Evolutionary conservation across 2,888 invertebrate species (phyloP), one percentile per base, ranked within the genome.

Genomic region (Eumacrocentrus americanus): DNA sequence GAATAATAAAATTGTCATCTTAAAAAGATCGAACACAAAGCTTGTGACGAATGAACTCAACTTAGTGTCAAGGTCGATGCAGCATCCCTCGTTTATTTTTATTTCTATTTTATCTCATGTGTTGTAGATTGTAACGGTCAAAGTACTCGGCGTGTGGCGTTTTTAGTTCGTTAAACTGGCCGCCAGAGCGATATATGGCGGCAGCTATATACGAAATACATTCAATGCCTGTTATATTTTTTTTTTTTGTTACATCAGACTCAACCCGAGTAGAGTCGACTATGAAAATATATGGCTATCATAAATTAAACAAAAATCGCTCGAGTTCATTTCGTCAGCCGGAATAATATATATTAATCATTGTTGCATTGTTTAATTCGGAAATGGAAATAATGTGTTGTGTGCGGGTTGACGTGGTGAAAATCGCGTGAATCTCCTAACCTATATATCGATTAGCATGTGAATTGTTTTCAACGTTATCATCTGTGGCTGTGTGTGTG

Each of bases 361-460:
- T n/a, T n/a, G n/a, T n/a, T n/a, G n/a, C n/a, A n/a, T n/a, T n/a
- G n/a, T n/a, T n/a, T n/a, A n/a, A n/a, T n/a, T 29, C 4, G 29
- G 29, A 29, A 29, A 29, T 29, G 9, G 29, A 29, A 42, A 42
- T 18, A 16, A 6, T 42, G 5, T 20, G 5, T 2, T 42, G 20
- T 14, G 6, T 18, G 18, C 5, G 7, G 14, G 16, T 7, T 18
- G 6, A 12, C 22, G n/a, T 20, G 22, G 3, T 18, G 34, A 54
- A 54, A 54, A 54, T 54, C 44, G 42, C 54, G 44, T 44, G 44
- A 54, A 54, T 52, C 9, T 18, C 18, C 20, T 23, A 25, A 9
- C n/a, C 14, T 48, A 52, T 52, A 12, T 52, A 50, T 50, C 34
- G 40, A 60, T 60, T 60, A 50, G 25, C 50, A 60, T 50, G 25